Conservation (phyloP, 1,140 invertebrate species). For the Zaprionus camerounensis region DNA sequence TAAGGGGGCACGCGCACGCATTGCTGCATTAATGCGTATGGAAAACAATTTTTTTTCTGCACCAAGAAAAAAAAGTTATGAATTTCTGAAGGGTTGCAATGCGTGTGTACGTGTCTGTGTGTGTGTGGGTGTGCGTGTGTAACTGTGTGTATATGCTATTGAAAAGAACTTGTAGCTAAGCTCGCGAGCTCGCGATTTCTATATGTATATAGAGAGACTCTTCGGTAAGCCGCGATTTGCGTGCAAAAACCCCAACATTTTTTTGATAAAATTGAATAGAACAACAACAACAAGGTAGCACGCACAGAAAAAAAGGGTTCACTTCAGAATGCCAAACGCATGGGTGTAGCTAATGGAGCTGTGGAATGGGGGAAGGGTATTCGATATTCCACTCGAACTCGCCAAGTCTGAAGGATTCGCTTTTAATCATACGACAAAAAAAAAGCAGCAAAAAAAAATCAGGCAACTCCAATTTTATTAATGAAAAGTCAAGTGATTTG, state of each 20-base stretch:
- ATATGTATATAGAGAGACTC: constrained; percentile 23
- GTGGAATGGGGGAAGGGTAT: constrained; percentile 10
- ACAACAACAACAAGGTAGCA: constrained; percentile 21
- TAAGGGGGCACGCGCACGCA: constrained; percentile 47
- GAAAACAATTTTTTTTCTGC: constrained; percentile 69
- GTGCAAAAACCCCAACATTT: constrained; percentile 41
- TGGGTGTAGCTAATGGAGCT: constrained; percentile 51
- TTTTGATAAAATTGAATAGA: constrained; percentile 60
- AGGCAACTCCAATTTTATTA: constrained; percentile 76
- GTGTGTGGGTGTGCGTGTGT: neutral
- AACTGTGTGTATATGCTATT: constrained; percentile 19
- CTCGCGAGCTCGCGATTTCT: constrained; percentile 54
- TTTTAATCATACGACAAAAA: constrained; percentile 19
- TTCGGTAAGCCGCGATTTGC: constrained; percentile 73
- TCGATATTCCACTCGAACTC: constrained; percentile 38
- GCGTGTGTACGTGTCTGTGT: constrained; percentile 16
- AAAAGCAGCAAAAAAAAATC: constrained; percentile 13
- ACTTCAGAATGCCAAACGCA: constrained; percentile 27
- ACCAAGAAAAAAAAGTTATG: constrained; percentile 44
- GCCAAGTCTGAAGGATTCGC: constrained; percentile 7
- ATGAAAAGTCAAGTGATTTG: constrained; percentile 82
- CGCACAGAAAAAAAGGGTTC: constrained; percentile 55
- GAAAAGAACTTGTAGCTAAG: constrained; percentile 59
- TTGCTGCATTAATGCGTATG: constrained; percentile 81
- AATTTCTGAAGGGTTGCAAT: constrained; percentile 62